Evolutionary conservation across 2,888 invertebrate species (phyloP), one percentile per base, ranked within the genome.

Genomic region (Drosophila mettleri): DNA sequence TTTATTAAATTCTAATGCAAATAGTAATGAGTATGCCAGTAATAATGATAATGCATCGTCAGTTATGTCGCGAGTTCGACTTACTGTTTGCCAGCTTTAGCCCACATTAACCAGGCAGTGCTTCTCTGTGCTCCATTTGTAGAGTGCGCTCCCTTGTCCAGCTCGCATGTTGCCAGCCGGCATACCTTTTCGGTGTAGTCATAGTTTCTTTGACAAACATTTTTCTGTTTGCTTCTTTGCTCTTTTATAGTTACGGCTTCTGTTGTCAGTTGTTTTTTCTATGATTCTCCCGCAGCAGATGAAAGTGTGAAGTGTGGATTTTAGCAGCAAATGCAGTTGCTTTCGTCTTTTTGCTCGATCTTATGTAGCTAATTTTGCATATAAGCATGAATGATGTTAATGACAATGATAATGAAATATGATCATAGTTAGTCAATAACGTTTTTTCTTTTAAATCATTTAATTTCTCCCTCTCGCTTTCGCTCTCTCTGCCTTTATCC

Each of bases 401-500:
- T 14, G 14, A 14, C 14, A 22, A 41, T 20, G 3, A 14, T 14
- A 7, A 22, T 14, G 20, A 14, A 1, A 14, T n/a, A 20, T 41
- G 14, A 41, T 22, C 3, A 2, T 3, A n/a, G 9, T 1, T 24
- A 27, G n/a, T n/a, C n/a, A n/a, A n/a, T n/a, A n/a, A n/a, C n/a
- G n/a, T n/a, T n/a, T n/a, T n/a, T n/a, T n/a, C n/a, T n/a, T n/a
- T n/a, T n/a, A n/a, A n/a, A n/a, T n/a, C n/a, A n/a, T n/a, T n/a
- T n/a, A n/a, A n/a, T n/a, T n/a, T n/a, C n/a, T n/a, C n/a, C 16
- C 8, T 18, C 16, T 36, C 36, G 6, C 8, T 16, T 2, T 7
- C 18, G 0, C 1, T 8, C 18, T 14, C 8, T 41, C 1, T 1
- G 0, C 10, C 14, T 41, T 20, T n/a, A 0, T 8, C n/a, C n/a